Percentiles rank a stretch among this genome's conserved stretches.
Evolutionary conservation across 1,140 invertebrate species (phyloP).

Genomic region (Drosophila bipectinata): DNA sequence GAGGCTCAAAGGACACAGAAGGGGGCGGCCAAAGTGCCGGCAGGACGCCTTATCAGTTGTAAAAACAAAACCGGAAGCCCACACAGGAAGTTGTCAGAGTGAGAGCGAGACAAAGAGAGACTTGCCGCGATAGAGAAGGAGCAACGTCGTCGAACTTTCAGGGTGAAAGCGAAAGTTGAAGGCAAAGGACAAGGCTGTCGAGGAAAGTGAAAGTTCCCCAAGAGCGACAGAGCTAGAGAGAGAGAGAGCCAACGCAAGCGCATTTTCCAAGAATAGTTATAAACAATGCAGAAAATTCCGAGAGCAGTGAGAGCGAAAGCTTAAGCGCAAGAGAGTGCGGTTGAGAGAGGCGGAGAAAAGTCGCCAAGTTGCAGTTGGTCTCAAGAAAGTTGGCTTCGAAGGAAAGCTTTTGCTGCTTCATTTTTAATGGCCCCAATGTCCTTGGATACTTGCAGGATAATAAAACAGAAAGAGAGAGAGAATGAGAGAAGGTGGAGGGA

Average conservation of each 20-base stretch:
- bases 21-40: constrained; percentile 38
- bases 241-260: constrained; percentile 42
- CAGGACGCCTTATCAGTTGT: constrained; percentile 78
- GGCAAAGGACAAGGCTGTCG: constrained; percentile 73
- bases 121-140: constrained; percentile 8
- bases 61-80: constrained; percentile 82
- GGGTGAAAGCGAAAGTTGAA: constrained; percentile 75
- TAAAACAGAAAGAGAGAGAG: not conserved
- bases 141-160: constrained; percentile 74
- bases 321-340: not conserved
- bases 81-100: constrained; percentile 66
- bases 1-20: constrained; percentile 8
- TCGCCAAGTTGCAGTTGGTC: constrained; percentile 51
- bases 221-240: not conserved
- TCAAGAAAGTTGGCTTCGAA: constrained; percentile 62
- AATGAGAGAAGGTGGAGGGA: constrained; percentile 28
- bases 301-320: not conserved
- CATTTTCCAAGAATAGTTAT: constrained; percentile 45
- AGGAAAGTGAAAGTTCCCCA: constrained; percentile 69
- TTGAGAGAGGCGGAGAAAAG: constrained; percentile 22
- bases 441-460: constrained; percentile 61
- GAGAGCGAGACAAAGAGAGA: constrained; percentile 7
- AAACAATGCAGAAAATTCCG: constrained; percentile 49
- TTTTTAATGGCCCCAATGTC: constrained; percentile 83
- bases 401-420: constrained; percentile 49